These are phyloP conservation scores for Phaonia tiefii DNA, from an alignment of 2,888 invertebrate genomes.

Conservation along the genomic window DNA sequence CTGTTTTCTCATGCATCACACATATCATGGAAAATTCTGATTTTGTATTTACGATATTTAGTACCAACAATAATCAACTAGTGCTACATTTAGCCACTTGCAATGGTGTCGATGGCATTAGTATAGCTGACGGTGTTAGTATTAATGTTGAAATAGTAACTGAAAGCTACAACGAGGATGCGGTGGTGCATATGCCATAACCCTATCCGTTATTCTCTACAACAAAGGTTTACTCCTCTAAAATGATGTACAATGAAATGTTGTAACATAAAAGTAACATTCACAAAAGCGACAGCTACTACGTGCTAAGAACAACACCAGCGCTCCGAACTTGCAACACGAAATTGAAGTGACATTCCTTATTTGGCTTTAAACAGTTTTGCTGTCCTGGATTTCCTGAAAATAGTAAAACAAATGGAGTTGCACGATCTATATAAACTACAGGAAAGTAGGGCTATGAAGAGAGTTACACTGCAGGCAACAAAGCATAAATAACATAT, in stretches of 20 bases:
- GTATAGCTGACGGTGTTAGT: background rate
- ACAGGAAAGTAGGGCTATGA: constrained; percentile 60
- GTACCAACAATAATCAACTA: constrained; percentile 71
- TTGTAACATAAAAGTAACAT: constrained; percentile 76
- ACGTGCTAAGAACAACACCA: background rate
- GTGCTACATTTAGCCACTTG: background rate
- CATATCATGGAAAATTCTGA: constrained; percentile 75
- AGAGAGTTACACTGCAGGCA: constrained; percentile 59
- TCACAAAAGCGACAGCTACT: constrained; percentile 62
- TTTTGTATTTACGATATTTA: constrained; percentile 80
- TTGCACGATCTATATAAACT: constrained; percentile 56
- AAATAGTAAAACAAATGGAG: constrained; percentile 66
- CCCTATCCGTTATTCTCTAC: constrained; percentile 79
- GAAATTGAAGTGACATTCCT: constrained; percentile 29
- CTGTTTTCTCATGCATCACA: constrained; percentile 78
- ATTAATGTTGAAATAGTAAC: constrained; percentile 18
- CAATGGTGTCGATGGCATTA: background rate
- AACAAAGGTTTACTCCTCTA: constrained; percentile 80
- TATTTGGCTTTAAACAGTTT: constrained; percentile 63
- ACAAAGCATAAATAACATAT: constrained; percentile 44
- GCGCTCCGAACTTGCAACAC: background rate
- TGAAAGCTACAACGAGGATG: constrained; percentile 17
- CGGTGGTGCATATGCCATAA: constrained; percentile 58
- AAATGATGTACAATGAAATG: constrained; percentile 80
- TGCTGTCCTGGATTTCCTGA: constrained; percentile 65